Conservation (phyloP, 2,888 invertebrate genomes). For the Agrilus mali region DNA sequence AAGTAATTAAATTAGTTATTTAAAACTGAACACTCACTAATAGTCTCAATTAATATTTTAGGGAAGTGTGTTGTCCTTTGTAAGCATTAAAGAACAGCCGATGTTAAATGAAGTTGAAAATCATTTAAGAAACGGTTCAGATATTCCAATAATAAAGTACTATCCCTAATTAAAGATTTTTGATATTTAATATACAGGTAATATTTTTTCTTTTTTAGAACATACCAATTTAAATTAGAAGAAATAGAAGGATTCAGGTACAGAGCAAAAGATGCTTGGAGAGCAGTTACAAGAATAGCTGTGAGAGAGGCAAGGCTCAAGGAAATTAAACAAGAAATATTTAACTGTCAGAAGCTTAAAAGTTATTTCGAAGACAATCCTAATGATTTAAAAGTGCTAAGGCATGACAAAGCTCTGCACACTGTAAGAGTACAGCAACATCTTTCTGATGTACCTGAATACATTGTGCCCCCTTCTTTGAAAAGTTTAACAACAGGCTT, state of each 20-base stretch:
- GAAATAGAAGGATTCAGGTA: conserved; percentile 96
- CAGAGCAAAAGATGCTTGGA: conserved; percentile 89
- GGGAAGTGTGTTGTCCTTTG: conserved; percentile 82
- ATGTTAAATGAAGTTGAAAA: conserved; percentile 65
- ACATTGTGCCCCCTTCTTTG: conserved; percentile 70
- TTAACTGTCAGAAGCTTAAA: conserved; percentile 85
- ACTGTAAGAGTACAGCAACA: conserved; percentile 75
- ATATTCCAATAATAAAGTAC: conserved; percentile 51
- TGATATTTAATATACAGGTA: not conserved
- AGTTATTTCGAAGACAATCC: conserved; percentile 90
- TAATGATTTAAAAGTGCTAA: conserved; percentile 67
- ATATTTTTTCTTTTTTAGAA: conserved; percentile 32
- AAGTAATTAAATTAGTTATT: conserved; percentile 35
- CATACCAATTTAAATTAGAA: conserved; percentile 87
- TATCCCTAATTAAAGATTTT: conserved; percentile 14
- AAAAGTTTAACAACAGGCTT: conserved; percentile 50
- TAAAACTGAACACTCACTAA: not conserved
- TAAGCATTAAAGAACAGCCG: conserved; percentile 64
- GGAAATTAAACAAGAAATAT: conserved; percentile 89
- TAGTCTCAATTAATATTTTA: conserved; percentile 25
- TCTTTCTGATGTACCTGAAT: conserved; percentile 84
- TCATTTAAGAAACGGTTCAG: conserved; percentile 52
- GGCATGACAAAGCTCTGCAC: conserved; percentile 77
- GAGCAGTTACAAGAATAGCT: conserved; percentile 85
- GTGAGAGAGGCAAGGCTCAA: conserved; percentile 88